Evolutionary conservation across 2,888 invertebrate species (phyloP).

Genomic region (Cryptosula pallasiana): DNA sequence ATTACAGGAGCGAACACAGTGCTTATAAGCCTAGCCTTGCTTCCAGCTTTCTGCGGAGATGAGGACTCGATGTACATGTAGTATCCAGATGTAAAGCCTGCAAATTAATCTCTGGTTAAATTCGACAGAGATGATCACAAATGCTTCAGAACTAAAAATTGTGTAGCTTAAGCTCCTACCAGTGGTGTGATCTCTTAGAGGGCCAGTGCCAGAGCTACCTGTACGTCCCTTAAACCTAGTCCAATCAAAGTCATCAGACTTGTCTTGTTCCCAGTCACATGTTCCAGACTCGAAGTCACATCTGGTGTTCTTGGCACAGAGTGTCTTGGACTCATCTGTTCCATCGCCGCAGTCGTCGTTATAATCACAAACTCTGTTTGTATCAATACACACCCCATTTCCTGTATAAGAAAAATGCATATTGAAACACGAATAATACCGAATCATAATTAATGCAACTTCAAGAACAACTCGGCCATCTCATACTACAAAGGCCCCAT

Average conservation of each 20-base stretch:
- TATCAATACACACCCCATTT: slow-evolving; percentile 49
- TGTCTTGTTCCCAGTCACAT: slow-evolving; percentile 40
- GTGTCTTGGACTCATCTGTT: slow-evolving; percentile 46
- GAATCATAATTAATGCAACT: no score
- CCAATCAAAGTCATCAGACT: slow-evolving; percentile 41
- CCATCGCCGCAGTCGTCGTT: slow-evolving; percentile 43
- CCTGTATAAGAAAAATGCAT: not conserved
- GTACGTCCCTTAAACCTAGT: slow-evolving; percentile 38
- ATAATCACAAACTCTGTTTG: slow-evolving; percentile 41
- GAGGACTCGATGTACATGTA: slow-evolving; percentile 39
- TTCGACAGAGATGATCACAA: not conserved
- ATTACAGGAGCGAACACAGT: slow-evolving; percentile 33
- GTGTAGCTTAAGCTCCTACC: slow-evolving; percentile 28
- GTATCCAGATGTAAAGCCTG: slow-evolving; percentile 35
- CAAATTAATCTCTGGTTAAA: no score
- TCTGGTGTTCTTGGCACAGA: slow-evolving; percentile 39
- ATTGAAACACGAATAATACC: not conserved
- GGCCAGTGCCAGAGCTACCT: slow-evolving; percentile 36
- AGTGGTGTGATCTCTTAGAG: slow-evolving; percentile 40
- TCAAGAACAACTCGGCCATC: no score
- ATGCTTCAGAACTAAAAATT: not conserved
- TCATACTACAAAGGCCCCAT: not conserved
- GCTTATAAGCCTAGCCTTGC: slow-evolving; percentile 26
- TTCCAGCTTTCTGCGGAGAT: slow-evolving; percentile 12
- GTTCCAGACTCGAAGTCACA: slow-evolving; percentile 41